Evolutionary conservation across 2,797 vertebrate species (phyloP).

Genomic region (Bradypus variegatus): DNA sequence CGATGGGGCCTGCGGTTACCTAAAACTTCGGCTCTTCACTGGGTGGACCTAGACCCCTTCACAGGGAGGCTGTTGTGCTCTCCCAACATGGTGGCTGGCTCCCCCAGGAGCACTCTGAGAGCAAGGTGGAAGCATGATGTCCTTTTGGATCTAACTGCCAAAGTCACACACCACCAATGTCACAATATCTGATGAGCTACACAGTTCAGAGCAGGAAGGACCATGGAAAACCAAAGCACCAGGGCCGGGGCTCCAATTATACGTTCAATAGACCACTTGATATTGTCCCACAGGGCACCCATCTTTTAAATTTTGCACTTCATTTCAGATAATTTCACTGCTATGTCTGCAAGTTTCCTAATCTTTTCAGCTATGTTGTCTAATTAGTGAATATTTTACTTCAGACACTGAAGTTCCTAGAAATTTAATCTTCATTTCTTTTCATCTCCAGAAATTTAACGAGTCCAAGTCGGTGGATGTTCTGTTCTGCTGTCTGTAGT

Average conservation of each 20-base stretch:
- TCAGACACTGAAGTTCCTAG: too few relatives aligned
- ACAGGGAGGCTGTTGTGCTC: not conserved
- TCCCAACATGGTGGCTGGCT: too few relatives aligned
- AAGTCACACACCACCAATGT: not conserved
- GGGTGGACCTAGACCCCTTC: too few relatives aligned
- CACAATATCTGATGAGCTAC: not conserved
- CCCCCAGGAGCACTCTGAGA: too few relatives aligned
- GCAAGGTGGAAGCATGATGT: not conserved
- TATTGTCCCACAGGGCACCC: not conserved
- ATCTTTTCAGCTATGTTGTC: not conserved
- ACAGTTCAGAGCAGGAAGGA: not conserved
- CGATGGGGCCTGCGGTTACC: not conserved
- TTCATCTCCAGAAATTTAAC: not conserved
- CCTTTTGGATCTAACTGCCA: not conserved
- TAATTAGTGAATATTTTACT: not conserved
- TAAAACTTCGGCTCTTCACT: too few relatives aligned
- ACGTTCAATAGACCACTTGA: fast-evolving
- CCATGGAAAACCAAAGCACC: too few relatives aligned
- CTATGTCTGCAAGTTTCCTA: not conserved
- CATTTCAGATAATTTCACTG: not conserved
- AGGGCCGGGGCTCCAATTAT: not conserved
- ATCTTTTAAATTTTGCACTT: not conserved
- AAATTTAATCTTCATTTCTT: not conserved
- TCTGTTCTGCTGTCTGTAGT: not conserved
- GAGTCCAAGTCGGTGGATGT: not conserved